These are phyloP conservation scores for Erebia epiphron DNA, from an alignment of 2,888 invertebrate genomes.

Conservation along the genomic window DNA sequence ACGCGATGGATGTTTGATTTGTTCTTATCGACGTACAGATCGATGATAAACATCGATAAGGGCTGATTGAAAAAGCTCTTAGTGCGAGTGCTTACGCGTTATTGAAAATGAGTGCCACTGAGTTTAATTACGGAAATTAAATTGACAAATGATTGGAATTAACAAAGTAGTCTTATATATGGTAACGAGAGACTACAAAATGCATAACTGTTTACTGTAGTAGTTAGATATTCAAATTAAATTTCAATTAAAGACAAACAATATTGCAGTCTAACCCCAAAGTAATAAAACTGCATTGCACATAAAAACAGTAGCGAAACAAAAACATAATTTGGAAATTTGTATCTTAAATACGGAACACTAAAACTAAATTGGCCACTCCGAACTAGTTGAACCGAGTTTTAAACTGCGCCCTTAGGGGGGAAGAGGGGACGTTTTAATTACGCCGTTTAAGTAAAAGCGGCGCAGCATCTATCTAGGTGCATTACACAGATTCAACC, in stretches of 20 bases:
- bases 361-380: constrained; percentile 79
- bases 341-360: constrained; percentile 66
- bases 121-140: background rate
- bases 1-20: constrained; percentile 28
- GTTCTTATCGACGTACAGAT: constrained; percentile 21
- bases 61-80: constrained; percentile 24
- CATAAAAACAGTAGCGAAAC: constrained; percentile 28
- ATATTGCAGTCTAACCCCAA: background rate
- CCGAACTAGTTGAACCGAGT: constrained; percentile 74
- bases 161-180: background rate
- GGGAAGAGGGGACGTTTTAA: constrained; percentile 75
- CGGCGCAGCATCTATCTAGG: constrained; percentile 75
- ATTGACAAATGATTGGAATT: background rate
- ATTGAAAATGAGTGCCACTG: constrained; percentile 15
- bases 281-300: constrained; percentile 19
- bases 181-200: background rate
- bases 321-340: constrained; percentile 48
- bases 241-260: background rate
- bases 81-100: constrained; percentile 4
- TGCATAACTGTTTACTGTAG: background rate
- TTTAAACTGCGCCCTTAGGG: constrained; percentile 74
- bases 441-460: constrained; percentile 82
- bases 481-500: constrained; percentile 81
- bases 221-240: background rate
- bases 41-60: constrained; percentile 26